Conservation (phyloP, 2,113 vertebrate genomes). For the Cygnus atratus region DNA sequence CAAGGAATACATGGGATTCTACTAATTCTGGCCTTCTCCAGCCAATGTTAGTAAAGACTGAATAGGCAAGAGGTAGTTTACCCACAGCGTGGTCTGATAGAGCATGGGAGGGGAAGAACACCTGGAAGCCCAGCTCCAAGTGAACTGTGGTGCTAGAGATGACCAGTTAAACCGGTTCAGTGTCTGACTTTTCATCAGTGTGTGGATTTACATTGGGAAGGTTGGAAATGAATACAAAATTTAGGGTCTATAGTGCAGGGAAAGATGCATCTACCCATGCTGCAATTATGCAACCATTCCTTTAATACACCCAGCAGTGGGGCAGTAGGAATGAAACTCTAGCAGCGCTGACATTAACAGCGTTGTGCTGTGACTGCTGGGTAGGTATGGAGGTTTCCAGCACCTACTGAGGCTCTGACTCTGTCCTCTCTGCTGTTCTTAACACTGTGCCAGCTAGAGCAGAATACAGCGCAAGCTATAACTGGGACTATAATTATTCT, state of each 20-base stretch:
- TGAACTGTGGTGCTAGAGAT: neutral
- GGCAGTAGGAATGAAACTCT: neutral
- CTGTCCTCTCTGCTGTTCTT: neutral
- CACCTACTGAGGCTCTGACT: neutral
- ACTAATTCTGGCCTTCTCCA: neutral
- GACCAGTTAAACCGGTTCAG: neutral
- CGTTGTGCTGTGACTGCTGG: neutral
- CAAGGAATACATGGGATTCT: neutral
- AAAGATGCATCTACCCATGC: neutral
- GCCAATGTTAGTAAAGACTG: neutral
- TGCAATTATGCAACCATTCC: rapidly evolving
- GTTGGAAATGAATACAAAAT: neutral
- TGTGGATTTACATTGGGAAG: neutral
- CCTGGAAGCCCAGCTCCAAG: neutral
- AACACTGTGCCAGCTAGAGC: neutral
- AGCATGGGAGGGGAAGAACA: neutral
- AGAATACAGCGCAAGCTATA: neutral
- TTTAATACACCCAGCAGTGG: neutral
- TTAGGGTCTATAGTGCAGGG: neutral
- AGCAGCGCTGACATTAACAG: neutral
- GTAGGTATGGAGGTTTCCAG: neutral
- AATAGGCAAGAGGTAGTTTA: neutral
- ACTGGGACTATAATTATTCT: neutral
- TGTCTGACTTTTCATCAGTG: neutral
- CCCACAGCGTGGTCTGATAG: neutral